These are phyloP conservation scores for Heterotis niloticus DNA, from an alignment of 2,113 vertebrate genomes.

Conservation along the genomic window DNA sequence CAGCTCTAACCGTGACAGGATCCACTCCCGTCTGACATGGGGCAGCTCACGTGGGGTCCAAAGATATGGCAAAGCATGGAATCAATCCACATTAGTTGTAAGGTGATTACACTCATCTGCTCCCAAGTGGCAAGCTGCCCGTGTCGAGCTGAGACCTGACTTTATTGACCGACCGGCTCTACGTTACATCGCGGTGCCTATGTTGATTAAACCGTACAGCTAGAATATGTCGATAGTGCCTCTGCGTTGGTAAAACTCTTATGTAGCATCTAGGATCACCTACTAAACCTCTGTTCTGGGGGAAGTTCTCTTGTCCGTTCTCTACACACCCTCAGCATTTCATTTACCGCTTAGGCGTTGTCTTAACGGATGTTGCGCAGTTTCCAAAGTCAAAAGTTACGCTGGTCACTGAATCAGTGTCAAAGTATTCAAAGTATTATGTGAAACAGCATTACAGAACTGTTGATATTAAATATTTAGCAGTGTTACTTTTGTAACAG, in stretches of 20 bases:
- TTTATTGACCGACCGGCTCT: slow-evolving; percentile 8
- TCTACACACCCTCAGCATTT: not conserved
- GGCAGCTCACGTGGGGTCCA: not conserved
- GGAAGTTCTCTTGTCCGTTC: not conserved
- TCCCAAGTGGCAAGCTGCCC: not conserved
- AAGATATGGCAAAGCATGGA: not conserved
- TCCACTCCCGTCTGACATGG: not conserved
- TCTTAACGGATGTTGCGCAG: not conserved
- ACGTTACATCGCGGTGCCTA: slow-evolving; percentile 3
- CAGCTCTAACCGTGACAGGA: slow-evolving; percentile 13
- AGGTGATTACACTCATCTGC: slow-evolving; percentile 21
- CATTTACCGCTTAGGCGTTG: not conserved
- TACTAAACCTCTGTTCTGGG: not conserved
- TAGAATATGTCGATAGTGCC: not conserved
- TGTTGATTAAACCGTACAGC: not conserved
- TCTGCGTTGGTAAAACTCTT: too few species aligned
- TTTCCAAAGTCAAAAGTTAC: not conserved
- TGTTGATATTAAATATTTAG: too few species aligned
- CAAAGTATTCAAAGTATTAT: not conserved
- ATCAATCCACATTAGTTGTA: slow-evolving; percentile 13
- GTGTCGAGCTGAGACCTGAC: slow-evolving; percentile 8
- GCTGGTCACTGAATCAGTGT: not conserved
- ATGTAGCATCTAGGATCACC: not conserved
- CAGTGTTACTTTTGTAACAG: too few species aligned
- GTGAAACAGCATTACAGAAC: too few species aligned